Evolutionary conservation across 2,888 invertebrate genomes (phyloP), one percentile per base, ranked within the genome.

Genomic region (Ectemnius lituratus): DNA sequence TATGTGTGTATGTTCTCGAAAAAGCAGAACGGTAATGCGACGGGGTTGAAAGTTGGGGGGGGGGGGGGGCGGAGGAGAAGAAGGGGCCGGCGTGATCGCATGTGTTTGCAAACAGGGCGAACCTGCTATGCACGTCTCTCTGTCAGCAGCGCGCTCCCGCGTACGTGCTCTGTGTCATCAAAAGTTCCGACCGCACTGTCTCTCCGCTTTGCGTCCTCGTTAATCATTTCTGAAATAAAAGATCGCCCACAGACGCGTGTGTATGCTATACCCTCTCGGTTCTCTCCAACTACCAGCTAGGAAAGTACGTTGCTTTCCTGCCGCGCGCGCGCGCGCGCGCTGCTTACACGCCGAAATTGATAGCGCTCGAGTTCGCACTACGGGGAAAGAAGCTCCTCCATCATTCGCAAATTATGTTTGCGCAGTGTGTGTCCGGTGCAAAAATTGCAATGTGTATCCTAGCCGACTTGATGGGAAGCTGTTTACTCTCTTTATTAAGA

Each of bases 161-260:
- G 70, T 78, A 79, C 84, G 83, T 80, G 85, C 83, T 69, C 80
- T 78, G 79, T 80, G 73, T 84, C 76, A 77, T 84, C 79, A 78
- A 83, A 86, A 85, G 79, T 85, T 81, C 78, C 14, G 52, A 16
- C 4, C n/a, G 16, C n/a, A 52, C 52, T 16, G 14, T 67, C 59
- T 78, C 77, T 78, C 73, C 63, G 20, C 45, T 59, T 60, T 61
- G 62, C 69, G 62, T 37, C 70, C 78, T 86, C 86, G 85, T 86
- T 86, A 86, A 86, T 86, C 86, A 86, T 83, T 81, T 79, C 64
- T 67, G 69, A 62, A 49, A 47, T 49, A 64, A 67, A 61, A 47
- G 68, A 52, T 57, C 49, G 52, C 46, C 46, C 61, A 68, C 56
- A 58, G 8, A 11, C 37, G 37, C 8, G 37, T 37, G 37, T 4